Conservation (phyloP, 2,113 vertebrate genomes). For the Cercopithecus mona region DNA sequence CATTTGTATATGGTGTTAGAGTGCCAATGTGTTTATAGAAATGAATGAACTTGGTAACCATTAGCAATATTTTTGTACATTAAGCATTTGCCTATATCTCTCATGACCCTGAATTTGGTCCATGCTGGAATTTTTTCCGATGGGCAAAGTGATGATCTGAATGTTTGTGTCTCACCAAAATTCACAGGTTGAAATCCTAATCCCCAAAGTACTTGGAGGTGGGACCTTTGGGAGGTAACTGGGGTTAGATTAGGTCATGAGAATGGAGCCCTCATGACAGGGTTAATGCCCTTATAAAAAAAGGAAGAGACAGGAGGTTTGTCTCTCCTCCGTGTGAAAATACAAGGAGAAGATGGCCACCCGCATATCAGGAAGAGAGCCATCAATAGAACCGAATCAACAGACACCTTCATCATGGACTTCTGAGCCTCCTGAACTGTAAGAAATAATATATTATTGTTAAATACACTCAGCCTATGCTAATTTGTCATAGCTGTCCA, state of each 20-base stretch:
- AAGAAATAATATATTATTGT: background rate
- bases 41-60: background rate
- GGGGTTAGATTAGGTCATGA: background rate
- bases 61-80: background rate
- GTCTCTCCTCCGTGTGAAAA: background rate
- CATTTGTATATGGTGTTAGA: background rate
- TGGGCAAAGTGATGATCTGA: background rate
- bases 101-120: background rate
- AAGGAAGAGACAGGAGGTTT: background rate
- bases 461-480: background rate
- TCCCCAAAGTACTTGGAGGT: background rate
- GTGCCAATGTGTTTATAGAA: background rate
- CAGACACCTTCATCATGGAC: background rate
- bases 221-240: background rate
- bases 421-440: background rate
- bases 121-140: background rate
- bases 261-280: background rate
- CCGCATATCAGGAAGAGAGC: background rate
- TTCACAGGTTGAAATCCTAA: background rate
- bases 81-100: background rate
- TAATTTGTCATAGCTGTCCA: background rate
- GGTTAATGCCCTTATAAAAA: background rate
- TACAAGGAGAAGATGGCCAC: background rate
- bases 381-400: background rate
- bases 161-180: background rate